Conservation (phyloP, 2,113 vertebrate genomes). For the Paramisgurnus dabryanus region DNA sequence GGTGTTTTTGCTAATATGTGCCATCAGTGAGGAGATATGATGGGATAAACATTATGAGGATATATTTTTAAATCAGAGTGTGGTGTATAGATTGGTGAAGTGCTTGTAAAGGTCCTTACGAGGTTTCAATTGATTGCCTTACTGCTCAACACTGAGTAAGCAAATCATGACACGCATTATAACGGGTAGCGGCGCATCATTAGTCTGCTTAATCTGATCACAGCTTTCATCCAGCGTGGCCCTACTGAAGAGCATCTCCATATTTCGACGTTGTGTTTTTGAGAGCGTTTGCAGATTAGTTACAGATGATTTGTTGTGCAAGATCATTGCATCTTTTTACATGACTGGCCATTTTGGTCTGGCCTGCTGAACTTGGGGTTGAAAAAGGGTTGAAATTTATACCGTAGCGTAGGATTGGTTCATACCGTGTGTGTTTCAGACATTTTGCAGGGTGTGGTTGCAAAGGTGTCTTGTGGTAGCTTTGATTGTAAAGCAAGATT, state of each 20-base stretch:
- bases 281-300: conserved; percentile 37
- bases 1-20: conserved; percentile 10
- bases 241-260: conserved; percentile 27
- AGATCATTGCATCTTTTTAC: conserved; percentile 21
- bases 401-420: not conserved
- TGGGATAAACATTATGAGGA: conserved; percentile 23
- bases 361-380: not conserved
- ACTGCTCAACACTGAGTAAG: conserved; percentile 42
- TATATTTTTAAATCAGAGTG: conserved; percentile 16
- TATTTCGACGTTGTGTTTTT: conserved; percentile 17
- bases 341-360: conserved; percentile 29
- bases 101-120: conserved; percentile 49
- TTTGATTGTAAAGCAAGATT: not conserved
- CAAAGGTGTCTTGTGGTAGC: not conserved
- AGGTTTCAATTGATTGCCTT: conserved; percentile 53
- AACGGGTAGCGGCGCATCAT: conserved; percentile 43
- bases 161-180: conserved; percentile 53
- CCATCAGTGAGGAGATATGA: conserved; percentile 1
- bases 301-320: conserved; percentile 13
- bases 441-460: not conserved
- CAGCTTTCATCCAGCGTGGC: conserved; percentile 43
- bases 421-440: conserved; percentile 3
- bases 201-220: conserved; percentile 52
- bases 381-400: not conserved
- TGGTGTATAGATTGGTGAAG: conserved; percentile 41